These are phyloP conservation scores for Microhierax caerulescens DNA, from an alignment of 2,797 vertebrate genomes.

Conservation along the genomic window DNA sequence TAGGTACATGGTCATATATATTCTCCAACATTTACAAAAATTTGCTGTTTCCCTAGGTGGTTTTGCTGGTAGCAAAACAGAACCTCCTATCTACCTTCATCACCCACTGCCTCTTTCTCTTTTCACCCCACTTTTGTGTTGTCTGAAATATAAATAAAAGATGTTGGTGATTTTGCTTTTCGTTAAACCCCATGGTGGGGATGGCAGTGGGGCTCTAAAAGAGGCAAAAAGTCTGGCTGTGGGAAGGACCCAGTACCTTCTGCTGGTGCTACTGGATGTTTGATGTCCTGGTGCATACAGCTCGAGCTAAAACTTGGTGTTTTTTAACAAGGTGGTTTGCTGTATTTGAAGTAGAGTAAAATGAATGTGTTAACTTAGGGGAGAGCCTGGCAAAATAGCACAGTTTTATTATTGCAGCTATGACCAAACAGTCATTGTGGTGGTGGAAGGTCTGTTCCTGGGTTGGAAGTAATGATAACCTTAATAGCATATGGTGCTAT, in stretches of 20 bases:
- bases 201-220: background rate
- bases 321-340: background rate
- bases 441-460: background rate
- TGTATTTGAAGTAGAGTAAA: background rate
- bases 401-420: background rate
- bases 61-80: background rate
- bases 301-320: background rate
- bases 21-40: background rate
- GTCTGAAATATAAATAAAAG: background rate
- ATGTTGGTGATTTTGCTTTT: background rate
- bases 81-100: rapidly evolving
- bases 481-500: background rate
- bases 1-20: background rate
- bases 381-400: background rate
- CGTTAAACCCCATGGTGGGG: background rate
- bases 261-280: background rate
- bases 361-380: background rate
- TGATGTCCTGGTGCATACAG: background rate
- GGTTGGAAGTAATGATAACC: background rate
- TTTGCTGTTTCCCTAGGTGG: background rate
- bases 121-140: background rate
- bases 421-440: background rate
- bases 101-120: background rate
- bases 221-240: background rate
- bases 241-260: background rate